Evolutionary conservation across 2,888 invertebrate species (phyloP).

Genomic region (Acanthosepion pharaonis): DNA sequence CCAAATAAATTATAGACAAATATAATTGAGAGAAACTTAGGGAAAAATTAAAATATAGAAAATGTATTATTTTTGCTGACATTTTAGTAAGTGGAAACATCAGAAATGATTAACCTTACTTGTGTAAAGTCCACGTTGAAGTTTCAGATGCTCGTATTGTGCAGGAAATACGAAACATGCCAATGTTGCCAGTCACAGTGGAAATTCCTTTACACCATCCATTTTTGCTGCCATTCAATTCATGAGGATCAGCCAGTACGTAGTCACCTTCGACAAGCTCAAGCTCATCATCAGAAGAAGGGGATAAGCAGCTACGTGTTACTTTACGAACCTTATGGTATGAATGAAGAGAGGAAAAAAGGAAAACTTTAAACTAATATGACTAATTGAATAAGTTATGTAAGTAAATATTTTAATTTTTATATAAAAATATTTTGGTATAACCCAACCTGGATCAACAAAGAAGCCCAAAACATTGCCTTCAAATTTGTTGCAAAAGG

Average conservation of each 20-base stretch:
- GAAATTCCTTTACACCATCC: conserved; percentile 91
- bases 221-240: conserved; percentile 83
- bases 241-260: conserved; percentile 84
- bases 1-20: too few species aligned
- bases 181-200: conserved; percentile 86
- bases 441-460: too few species aligned
- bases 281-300: conserved; percentile 82
- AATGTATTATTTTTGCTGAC: too few species aligned
- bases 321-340: conserved; percentile 76
- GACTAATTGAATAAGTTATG: too few species aligned
- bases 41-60: too few species aligned
- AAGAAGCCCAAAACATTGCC: too few species aligned
- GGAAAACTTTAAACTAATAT: background rate
- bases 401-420: too few species aligned
- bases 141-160: conserved; percentile 89
- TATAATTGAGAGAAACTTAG: too few species aligned
- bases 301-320: conserved; percentile 64
- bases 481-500: too few species aligned
- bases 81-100: background rate
- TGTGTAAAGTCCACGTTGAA: conserved; percentile 92
- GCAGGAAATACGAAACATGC: conserved; percentile 87
- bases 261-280: conserved; percentile 90
- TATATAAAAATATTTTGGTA: too few species aligned
- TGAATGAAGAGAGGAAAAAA: background rate
- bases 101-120: conserved; percentile 59